These are phyloP conservation scores for Heliocidaris tuberculata DNA, from an alignment of 35 echinoderm and acorn worm genomes.

Conservation along the genomic window DNA sequence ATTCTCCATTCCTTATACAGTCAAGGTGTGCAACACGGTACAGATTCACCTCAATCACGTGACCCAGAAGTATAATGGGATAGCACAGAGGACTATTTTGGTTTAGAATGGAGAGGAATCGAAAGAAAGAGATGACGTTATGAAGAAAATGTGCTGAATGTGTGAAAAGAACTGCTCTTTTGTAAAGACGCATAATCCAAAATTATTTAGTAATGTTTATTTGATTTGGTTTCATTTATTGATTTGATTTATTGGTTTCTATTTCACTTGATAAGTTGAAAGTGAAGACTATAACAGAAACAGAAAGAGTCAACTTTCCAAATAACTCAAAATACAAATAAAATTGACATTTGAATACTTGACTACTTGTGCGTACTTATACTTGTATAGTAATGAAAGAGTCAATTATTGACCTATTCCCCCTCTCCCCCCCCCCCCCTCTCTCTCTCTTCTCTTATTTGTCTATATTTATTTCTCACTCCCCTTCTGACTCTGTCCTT, in stretches of 20 bases:
- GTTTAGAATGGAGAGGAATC: neutral
- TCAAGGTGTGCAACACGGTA: neutral
- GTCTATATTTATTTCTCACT: neutral
- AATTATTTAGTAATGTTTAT: no score
- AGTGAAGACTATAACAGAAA: no score
- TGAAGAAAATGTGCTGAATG: neutral
- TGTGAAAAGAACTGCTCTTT: neutral
- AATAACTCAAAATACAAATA: no score
- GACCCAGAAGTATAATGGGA: neutral
- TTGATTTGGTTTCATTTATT: no score
- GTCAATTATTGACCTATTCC: neutral
- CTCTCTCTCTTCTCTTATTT: neutral
- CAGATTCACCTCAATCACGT: neutral
- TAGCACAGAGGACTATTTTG: neutral
- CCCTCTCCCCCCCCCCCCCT: neutral
- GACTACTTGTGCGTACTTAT: neutral
- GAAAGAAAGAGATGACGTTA: neutral
- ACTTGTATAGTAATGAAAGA: neutral
- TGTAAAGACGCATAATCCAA: neutral
- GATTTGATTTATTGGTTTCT: no score
- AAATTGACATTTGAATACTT: neutral
- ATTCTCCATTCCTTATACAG: neutral
- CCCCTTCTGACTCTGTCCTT: neutral
- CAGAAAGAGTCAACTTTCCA: no score
- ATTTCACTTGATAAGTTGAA: no score